These are phyloP conservation scores for Nyleta sp. DNA, from an alignment of 2,888 invertebrate genomes.

Conservation along the genomic window DNA sequence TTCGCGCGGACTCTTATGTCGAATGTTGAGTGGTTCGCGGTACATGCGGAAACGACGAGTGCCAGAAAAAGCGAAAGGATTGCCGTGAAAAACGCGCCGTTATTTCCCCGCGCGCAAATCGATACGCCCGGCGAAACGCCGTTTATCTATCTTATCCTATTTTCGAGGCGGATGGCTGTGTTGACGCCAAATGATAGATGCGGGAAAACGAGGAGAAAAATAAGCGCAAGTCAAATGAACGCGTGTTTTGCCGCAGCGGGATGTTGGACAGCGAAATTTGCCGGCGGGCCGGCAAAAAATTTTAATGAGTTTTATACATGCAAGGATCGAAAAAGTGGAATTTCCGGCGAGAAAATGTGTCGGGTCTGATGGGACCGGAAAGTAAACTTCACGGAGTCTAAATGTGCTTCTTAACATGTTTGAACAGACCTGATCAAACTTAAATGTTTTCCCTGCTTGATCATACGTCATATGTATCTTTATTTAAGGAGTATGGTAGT, in stretches of 20 bases:
- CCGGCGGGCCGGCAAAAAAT: constrained; percentile 8
- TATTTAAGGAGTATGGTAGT: no score
- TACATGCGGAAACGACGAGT: constrained; percentile 13
- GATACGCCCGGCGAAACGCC: constrained; percentile 42
- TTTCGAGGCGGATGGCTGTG: constrained; percentile 42
- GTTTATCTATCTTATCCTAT: constrained; percentile 59
- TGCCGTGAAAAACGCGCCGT: constrained; percentile 38
- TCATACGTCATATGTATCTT: no score
- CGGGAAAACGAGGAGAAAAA: constrained; percentile 42
- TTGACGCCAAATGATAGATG: constrained; percentile 56
- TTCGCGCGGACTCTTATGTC: constrained; percentile 28
- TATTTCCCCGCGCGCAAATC: constrained; percentile 36
- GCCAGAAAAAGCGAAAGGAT: constrained; percentile 46
- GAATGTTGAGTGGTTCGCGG: constrained; percentile 31
- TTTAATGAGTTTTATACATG: constrained; percentile 35
- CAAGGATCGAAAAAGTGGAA: constrained; percentile 3
- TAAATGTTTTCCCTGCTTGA: no score
- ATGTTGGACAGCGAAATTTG: constrained; percentile 10
- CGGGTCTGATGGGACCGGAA: background rate
- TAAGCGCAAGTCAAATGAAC: constrained; percentile 32
- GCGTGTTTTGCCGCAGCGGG: constrained; percentile 26
- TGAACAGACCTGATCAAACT: no score
- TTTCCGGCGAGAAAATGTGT: background rate
- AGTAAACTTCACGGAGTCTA: no score
- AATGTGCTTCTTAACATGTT: no score